Evolutionary conservation across 2,888 invertebrate genomes (phyloP).

Genomic region (Stomorhina lunata): DNA sequence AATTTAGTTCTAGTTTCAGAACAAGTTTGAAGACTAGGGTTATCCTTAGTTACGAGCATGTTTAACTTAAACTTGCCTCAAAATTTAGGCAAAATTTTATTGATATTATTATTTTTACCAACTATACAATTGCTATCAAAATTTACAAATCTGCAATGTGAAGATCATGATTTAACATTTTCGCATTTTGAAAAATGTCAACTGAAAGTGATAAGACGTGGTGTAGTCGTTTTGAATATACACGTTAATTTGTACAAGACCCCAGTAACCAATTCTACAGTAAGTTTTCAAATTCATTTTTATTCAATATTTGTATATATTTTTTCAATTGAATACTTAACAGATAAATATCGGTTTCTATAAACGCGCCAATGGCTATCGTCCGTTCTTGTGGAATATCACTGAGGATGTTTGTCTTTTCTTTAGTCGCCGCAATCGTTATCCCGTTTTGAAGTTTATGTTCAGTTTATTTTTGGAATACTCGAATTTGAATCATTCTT

Average conservation of each 20-base stretch:
- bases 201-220: constrained; percentile 12
- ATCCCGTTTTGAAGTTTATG: constrained; percentile 4
- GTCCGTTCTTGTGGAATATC: constrained; percentile 45
- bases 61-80: too few species aligned
- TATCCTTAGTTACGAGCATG: too few species aligned
- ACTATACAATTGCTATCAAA: too few species aligned
- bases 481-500: constrained; percentile 55
- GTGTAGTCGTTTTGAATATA: constrained; percentile 7
- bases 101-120: too few species aligned
- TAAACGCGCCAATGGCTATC: constrained; percentile 37
- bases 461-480: background rate
- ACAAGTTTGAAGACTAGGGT: too few species aligned
- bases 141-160: background rate
- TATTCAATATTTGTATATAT: background rate
- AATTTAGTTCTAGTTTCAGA: too few species aligned
- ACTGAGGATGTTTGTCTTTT: constrained; percentile 35
- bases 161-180: constrained; percentile 37
- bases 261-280: constrained; percentile 29
- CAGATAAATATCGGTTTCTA: background rate
- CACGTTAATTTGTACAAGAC: constrained; percentile 10
- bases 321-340: background rate
- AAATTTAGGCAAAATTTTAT: too few species aligned
- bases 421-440: background rate
- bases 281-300: background rate
- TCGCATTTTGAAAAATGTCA: constrained; percentile 25